Conservation (phyloP, 2,888 invertebrate species). For the Andrena trimmerana region DNA sequence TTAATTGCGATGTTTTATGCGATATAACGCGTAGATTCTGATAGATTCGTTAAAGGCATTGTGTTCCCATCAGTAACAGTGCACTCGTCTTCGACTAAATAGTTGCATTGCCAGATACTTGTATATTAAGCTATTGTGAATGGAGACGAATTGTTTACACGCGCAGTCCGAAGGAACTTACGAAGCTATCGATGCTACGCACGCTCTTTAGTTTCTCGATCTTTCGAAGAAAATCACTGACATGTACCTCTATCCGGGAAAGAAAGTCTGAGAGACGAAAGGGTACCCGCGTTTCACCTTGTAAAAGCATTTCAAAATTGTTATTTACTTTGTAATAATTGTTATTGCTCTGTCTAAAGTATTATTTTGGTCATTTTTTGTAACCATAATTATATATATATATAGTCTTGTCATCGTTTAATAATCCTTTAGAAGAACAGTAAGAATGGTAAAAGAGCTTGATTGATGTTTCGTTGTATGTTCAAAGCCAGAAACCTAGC, state of each 20-base stretch:
- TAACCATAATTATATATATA: neutral
- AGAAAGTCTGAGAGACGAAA: slow-evolving; percentile 46
- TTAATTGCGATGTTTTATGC: slow-evolving; percentile 45
- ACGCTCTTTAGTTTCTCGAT: slow-evolving; percentile 36
- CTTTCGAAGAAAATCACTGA: slow-evolving; percentile 8
- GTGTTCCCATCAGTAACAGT: slow-evolving; percentile 28
- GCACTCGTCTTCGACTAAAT: slow-evolving; percentile 9
- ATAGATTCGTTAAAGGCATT: slow-evolving; percentile 43
- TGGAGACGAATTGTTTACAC: slow-evolving; percentile 16
- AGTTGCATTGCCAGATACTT: slow-evolving; percentile 12
- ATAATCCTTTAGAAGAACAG: slow-evolving; percentile 5
- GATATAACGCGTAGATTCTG: slow-evolving; percentile 35
- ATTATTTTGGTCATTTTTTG: slow-evolving; percentile 27
- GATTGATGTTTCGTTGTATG: slow-evolving; percentile 33
- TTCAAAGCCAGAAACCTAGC: neutral
- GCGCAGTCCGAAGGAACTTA: slow-evolving; percentile 22
- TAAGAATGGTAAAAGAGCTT: slow-evolving; percentile 26
- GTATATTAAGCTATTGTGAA: slow-evolving; percentile 6
- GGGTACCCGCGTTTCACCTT: slow-evolving; percentile 35
- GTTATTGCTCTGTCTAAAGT: slow-evolving; percentile 32
- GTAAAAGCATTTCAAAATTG: slow-evolving; percentile 13
- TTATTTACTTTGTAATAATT: slow-evolving; percentile 38
- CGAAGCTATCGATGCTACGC: slow-evolving; percentile 5
- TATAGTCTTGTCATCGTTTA: slow-evolving; percentile 14
- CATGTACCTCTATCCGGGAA: slow-evolving; percentile 8